Evolutionary conservation across 2,797 vertebrate species (phyloP).

Genomic region (Pogonophryne albipinna): DNA sequence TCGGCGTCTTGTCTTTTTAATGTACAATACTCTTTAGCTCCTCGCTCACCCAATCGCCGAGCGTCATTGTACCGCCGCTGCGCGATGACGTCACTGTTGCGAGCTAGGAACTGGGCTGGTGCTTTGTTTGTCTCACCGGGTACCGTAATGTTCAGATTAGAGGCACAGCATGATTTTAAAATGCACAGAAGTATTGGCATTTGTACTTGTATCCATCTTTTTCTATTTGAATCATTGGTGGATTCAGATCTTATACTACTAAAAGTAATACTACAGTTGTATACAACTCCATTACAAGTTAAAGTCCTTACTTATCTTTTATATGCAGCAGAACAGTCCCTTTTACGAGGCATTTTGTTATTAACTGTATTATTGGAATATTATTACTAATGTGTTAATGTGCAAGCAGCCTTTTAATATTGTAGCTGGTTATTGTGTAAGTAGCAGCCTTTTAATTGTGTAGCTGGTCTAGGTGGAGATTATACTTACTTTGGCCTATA

Average conservation of each 20-base stretch:
- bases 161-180: conserved; percentile 41
- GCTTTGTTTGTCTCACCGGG: conserved; percentile 76
- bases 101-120: conserved; percentile 72
- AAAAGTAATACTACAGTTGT: neutral
- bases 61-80: conserved; percentile 56
- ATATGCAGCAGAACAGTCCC: neutral
- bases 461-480: neutral
- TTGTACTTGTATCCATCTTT: neutral
- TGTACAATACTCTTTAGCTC: conserved; percentile 54
- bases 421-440: neutral
- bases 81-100: conserved; percentile 85
- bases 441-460: neutral
- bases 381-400: neutral
- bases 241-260: neutral
- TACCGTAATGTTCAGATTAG: conserved; percentile 44
- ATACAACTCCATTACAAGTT: neutral
- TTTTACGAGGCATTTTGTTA: neutral
- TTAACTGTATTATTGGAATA: neutral
- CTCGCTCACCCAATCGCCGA: conserved; percentile 74
- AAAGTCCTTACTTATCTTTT: neutral
- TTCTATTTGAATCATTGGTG: neutral
- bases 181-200: neutral
- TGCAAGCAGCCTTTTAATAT: neutral
- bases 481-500: neutral
- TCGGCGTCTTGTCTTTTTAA: conserved; percentile 51